phyloP scores from a whole-genome alignment of 35 echinoderm and acorn worm species.

The Heliocidaris tuberculata region DNA sequence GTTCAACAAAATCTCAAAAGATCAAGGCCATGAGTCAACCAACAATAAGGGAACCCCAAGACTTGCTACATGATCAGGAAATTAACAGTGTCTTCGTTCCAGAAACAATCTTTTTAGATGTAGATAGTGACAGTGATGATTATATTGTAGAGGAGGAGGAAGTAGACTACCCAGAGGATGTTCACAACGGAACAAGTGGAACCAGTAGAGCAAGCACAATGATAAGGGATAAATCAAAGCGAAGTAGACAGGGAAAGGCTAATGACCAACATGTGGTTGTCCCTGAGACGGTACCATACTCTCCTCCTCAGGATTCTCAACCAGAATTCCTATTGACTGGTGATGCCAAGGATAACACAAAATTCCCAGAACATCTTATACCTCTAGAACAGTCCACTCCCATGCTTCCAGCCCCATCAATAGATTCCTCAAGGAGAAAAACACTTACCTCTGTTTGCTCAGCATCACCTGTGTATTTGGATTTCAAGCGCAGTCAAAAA shows the following conservation, averaged over 20 bases:
- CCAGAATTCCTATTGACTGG: background rate
- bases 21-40: background rate
- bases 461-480: background rate
- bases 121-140: background rate
- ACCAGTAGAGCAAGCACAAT: background rate
- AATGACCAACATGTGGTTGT: background rate
- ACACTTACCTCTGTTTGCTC: background rate
- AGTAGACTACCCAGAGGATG: background rate
- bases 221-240: background rate
- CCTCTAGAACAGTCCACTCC: background rate
- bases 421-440: slow-evolving; percentile 14
- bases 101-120: background rate
- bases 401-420: background rate
- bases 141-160: background rate
- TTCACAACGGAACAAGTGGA: background rate
- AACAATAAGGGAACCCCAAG: background rate
- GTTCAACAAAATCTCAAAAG: background rate
- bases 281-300: slow-evolving; percentile 1
- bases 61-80: background rate
- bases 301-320: background rate
- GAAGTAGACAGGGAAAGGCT: background rate
- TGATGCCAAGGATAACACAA: background rate
- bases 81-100: background rate
- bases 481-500: background rate
- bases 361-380: background rate